These are phyloP conservation scores for Melanotaenia pygmaea DNA, from an alignment of 2,797 vertebrate genomes.

Conservation along the genomic window DNA sequence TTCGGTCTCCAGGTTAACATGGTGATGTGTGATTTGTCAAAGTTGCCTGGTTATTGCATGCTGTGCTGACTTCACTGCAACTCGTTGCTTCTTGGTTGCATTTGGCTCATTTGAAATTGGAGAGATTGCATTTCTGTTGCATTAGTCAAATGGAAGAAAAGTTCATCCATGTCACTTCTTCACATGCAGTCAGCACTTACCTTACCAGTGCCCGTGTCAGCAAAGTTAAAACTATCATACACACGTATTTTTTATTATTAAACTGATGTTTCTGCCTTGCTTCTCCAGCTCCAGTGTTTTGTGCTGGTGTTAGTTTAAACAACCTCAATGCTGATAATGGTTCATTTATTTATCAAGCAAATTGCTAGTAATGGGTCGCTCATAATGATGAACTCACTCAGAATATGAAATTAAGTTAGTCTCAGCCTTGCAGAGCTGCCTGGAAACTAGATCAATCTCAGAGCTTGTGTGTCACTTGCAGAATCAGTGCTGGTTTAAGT, in stretches of 20 bases:
- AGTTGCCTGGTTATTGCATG: not conserved
- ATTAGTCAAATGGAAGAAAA: not conserved
- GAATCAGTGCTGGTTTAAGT: conserved; percentile 8
- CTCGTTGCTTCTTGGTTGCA: not conserved
- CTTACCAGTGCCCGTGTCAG: not conserved
- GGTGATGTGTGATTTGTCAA: not conserved
- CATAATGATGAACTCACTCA: not conserved
- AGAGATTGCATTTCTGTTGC: not conserved
- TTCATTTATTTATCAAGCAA: not conserved
- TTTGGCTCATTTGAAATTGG: not conserved
- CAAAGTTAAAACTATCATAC: not conserved
- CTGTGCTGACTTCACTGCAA: not conserved
- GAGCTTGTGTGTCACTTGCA: conserved; percentile 2
- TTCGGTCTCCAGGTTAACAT: not conserved
- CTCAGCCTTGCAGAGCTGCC: not conserved
- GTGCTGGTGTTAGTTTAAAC: not conserved
- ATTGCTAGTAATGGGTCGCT: not conserved
- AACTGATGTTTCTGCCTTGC: not conserved
- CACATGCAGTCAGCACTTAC: not conserved
- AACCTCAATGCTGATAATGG: not conserved
- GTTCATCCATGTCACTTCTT: not conserved
- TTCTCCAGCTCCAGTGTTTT: not conserved
- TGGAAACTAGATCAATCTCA: not conserved
- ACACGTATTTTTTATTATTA: not conserved
- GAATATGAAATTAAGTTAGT: not conserved